A percentile compares a stretch with the other conserved stretches of the same genome.
Conservation (phyloP, 1,140 invertebrate species). For the Pseudomyrmex dendroicus region DNA sequence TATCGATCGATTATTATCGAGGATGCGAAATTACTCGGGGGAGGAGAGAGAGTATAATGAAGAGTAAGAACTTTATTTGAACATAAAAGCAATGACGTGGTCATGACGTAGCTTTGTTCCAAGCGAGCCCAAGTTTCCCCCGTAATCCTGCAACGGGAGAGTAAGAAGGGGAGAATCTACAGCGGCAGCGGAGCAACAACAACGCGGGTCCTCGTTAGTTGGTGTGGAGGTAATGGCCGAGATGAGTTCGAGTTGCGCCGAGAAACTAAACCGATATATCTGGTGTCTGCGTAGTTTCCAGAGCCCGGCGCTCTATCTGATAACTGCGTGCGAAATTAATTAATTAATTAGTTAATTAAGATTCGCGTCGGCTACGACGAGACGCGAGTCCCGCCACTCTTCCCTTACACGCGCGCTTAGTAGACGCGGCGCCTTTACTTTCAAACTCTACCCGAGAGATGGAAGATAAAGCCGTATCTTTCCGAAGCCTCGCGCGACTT, state of each 20-base stretch:
- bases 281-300: slow-evolving; percentile 75
- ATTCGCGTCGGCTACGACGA: slow-evolving; percentile 62
- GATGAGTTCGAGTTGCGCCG: slow-evolving; percentile 75
- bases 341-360: slow-evolving; percentile 83
- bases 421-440: slow-evolving; percentile 39
- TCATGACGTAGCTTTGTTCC: slow-evolving; percentile 55
- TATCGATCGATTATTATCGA: slow-evolving; percentile 24
- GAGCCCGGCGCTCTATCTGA: slow-evolving; percentile 72
- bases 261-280: slow-evolving; percentile 80
- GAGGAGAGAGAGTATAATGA: slow-evolving; percentile 24
- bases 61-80: slow-evolving; percentile 53
- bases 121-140: slow-evolving; percentile 43
- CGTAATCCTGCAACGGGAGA: slow-evolving; percentile 49
- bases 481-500: slow-evolving; percentile 31
- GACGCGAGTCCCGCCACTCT: background rate
- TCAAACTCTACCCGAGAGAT: slow-evolving; percentile 27
- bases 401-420: too few species aligned
- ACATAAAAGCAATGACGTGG: slow-evolving; percentile 49
- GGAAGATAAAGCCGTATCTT: slow-evolving; percentile 35
- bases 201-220: slow-evolving; percentile 75
- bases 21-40: slow-evolving; percentile 4
- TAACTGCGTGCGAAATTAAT: slow-evolving; percentile 81
- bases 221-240: slow-evolving; percentile 68
- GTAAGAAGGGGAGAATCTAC: background rate
- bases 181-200: slow-evolving; percentile 62